Percentiles rank a stretch among this genome's conserved stretches.
Evolutionary conservation across 2,113 vertebrate species (phyloP).

Genomic region (Piliocolobus tephrosceles): DNA sequence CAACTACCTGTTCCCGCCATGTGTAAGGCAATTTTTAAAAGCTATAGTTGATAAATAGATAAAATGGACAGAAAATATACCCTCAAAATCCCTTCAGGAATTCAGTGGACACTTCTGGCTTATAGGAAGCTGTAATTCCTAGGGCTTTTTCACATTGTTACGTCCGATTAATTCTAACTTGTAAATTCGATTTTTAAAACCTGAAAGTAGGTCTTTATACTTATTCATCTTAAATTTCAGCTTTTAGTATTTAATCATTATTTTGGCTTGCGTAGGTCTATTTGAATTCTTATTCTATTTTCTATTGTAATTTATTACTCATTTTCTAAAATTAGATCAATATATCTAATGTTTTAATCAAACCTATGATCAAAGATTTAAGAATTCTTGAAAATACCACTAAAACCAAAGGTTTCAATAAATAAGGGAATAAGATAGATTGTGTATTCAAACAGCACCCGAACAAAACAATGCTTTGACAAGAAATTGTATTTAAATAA

Average conservation of each 20-base stretch:
- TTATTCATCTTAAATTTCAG: background rate
- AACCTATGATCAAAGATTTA: background rate
- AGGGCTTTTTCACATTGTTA: background rate
- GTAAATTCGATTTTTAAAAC: background rate
- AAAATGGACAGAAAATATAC: background rate
- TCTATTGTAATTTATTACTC: background rate
- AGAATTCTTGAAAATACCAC: background rate
- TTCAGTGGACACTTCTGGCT: background rate
- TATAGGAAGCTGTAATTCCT: background rate
- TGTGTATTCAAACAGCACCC: background rate
- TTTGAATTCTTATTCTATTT: background rate
- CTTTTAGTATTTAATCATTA: slow-evolving; percentile 4
- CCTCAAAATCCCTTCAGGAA: background rate
- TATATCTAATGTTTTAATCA: slow-evolving; percentile 16
- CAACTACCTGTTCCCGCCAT: background rate
- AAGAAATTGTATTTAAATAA: background rate
- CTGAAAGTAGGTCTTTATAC: background rate
- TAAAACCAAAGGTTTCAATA: background rate
- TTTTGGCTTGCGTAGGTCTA: background rate
- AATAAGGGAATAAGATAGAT: background rate
- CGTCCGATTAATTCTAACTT: background rate
- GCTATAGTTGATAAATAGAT: background rate
- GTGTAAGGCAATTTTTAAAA: background rate
- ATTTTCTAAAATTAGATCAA: slow-evolving; percentile 20
- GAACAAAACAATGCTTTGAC: background rate